Conservation (phyloP, 2,888 invertebrate genomes). For the Orchesella flavescens region DNA sequence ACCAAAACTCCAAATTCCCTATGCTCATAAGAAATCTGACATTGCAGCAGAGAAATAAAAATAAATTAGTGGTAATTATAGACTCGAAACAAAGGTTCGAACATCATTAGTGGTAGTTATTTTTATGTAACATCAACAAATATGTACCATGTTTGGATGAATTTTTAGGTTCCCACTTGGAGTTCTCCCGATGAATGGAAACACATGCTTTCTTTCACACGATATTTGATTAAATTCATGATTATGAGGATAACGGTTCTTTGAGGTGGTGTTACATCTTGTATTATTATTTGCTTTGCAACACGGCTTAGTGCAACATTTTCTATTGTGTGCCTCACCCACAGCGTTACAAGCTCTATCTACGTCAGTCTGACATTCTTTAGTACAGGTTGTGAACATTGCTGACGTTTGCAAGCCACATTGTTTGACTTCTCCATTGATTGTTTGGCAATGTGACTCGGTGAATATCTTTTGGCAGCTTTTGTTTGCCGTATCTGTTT, state of each 20-base stretch:
- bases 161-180: conserved; percentile 66
- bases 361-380: conserved; percentile 49
- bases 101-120: background rate
- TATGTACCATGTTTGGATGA: conserved; percentile 48
- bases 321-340: conserved; percentile 22
- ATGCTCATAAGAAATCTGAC: conserved; percentile 66
- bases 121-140: background rate
- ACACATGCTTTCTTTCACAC: conserved; percentile 25
- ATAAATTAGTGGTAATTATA: background rate
- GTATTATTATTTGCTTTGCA: background rate
- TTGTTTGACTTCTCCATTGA: background rate
- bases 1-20: conserved; percentile 64
- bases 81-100: background rate
- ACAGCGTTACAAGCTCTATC: conserved; percentile 16
- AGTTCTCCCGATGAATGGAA: conserved; percentile 55
- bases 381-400: background rate
- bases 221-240: conserved; percentile 2
- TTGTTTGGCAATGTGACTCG: conserved; percentile 36
- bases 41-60: background rate
- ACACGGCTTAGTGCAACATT: conserved; percentile 13
- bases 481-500: background rate
- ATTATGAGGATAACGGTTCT: background rate
- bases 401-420: conserved; percentile 31
- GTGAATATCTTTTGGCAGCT: background rate
- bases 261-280: background rate